Evolutionary conservation across 1,140 invertebrate species (phyloP).

Genomic region (Ceratina australensis): DNA sequence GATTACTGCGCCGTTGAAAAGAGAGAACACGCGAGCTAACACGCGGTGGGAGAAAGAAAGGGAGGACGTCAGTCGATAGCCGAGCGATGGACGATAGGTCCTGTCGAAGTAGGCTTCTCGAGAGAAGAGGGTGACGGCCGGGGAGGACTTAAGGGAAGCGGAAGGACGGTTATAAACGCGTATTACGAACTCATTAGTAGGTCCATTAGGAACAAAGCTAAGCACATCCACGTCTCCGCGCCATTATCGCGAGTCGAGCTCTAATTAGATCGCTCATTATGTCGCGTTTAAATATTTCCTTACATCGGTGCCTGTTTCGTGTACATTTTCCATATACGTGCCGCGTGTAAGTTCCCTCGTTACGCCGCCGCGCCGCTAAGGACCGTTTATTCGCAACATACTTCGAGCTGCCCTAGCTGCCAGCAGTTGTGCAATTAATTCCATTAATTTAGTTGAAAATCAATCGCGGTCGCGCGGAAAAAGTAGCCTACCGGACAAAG

Average conservation of each 20-base stretch:
- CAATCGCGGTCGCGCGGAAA: slow-evolving; percentile 1
- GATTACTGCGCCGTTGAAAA: not conserved
- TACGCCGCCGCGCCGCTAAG: not conserved
- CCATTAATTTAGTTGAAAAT: slow-evolving; percentile 28
- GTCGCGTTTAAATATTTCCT: slow-evolving; percentile 47
- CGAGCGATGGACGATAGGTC: slow-evolving; percentile 25
- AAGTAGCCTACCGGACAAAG: slow-evolving; percentile 2
- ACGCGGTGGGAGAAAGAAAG: not conserved
- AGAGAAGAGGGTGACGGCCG: not conserved
- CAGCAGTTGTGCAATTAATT: slow-evolving; percentile 32
- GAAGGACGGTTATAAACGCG: slow-evolving; percentile 36
- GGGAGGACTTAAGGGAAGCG: slow-evolving; percentile 8
- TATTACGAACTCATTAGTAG: slow-evolving; percentile 45
- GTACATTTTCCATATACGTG: not conserved
- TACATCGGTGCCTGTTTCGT: slow-evolving; percentile 34
- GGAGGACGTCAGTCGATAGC: slow-evolving; percentile 3
- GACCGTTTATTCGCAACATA: no score
- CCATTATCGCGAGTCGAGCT: slow-evolving; percentile 39
- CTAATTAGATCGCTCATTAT: slow-evolving; percentile 48
- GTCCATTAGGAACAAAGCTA: slow-evolving; percentile 43
- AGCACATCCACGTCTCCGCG: slow-evolving; percentile 31
- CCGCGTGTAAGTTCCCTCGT: slow-evolving; percentile 5
- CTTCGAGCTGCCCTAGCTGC: no score
- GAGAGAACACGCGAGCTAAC: not conserved
- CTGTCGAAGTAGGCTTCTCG: slow-evolving; percentile 3